Conservation (phyloP, 2,797 vertebrate species). For the Mormyrops boulengeri region DNA sequence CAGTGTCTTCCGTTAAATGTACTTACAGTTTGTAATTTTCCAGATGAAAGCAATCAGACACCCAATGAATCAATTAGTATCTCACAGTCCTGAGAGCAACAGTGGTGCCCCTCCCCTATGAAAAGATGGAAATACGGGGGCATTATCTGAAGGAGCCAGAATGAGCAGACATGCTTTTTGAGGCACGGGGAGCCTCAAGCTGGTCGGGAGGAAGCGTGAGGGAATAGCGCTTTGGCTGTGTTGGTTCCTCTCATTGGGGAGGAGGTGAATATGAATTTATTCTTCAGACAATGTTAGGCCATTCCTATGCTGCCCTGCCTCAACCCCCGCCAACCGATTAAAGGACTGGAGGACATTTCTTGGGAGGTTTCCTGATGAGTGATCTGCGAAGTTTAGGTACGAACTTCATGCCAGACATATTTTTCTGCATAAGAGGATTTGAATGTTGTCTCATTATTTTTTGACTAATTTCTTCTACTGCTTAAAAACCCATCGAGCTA, state of each 20-base stretch:
- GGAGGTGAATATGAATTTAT: conserved; percentile 36
- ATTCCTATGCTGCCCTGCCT: conserved; percentile 27
- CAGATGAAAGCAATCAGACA: neutral
- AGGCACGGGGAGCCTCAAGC: neutral
- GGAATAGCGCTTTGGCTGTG: neutral
- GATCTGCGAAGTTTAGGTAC: conserved; percentile 43
- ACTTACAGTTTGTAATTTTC: neutral
- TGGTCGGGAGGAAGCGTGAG: neutral
- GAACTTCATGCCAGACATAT: neutral
- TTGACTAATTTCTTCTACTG: neutral
- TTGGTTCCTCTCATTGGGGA: conserved; percentile 29
- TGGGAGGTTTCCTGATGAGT: neutral
- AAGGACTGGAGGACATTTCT: conserved; percentile 21
- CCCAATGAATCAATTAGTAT: neutral
- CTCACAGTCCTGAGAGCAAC: neutral
- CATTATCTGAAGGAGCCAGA: neutral
- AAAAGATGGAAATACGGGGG: neutral
- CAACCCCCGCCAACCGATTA: conserved; percentile 23
- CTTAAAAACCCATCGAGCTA: neutral
- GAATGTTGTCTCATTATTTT: neutral
- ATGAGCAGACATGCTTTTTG: neutral
- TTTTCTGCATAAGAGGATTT: neutral
- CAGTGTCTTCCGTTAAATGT: neutral
- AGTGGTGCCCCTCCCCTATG: neutral
- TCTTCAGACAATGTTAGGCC: conserved; percentile 33